Evolutionary conservation across 1,140 invertebrate species (phyloP), one percentile per base, ranked within the genome.

Genomic region (Mactra quadrangularis): DNA sequence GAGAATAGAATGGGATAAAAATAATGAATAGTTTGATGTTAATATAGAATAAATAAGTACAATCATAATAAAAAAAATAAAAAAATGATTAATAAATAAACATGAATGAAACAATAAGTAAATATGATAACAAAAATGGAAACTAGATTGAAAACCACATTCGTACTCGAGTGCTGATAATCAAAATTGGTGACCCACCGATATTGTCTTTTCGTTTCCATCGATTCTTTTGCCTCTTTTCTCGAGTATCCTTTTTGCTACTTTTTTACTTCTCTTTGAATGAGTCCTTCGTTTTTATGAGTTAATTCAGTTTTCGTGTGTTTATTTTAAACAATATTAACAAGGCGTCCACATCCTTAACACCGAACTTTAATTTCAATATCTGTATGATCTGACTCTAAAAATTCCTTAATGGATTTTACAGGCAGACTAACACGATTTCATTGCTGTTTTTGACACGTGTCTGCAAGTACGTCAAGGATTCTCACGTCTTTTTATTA

Each of bases 361-460:
- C 78, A 82, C 3, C 22, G n/a, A 1, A 82, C 62, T 68, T 82
- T 82, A 29, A 82, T 47, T 29, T 71, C 68, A 15, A 82, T 11
- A 9, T 27, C 19, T 52, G 19, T 60, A 2, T 72, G 2, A 1
- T 70, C 66, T 11, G 66, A 72, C 0, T 82, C 78, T 62, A 82
- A 41, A 47, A 82, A 17, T 27, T 50, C 53, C 29, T 82, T 66
- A 1, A 52, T 66, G 25, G 64, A 22, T 27, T 47, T 53, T 41
- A 82, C 57, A 4, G 78, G 78, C 25, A 82, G 59, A 60, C 66
- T 60, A 35, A 82, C 59, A n/a, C 68, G 52, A 29, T 82, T 71
- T 66, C 78, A 82, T n/a, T 57, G 66, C 17, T 41, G 31, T 52
- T 72, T 35, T 82, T 82, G 11, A 82, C 68, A 60, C 64, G 64